Evolutionary conservation across 2,797 vertebrate species (phyloP).

Genomic region (Eospalax fontanierii): DNA sequence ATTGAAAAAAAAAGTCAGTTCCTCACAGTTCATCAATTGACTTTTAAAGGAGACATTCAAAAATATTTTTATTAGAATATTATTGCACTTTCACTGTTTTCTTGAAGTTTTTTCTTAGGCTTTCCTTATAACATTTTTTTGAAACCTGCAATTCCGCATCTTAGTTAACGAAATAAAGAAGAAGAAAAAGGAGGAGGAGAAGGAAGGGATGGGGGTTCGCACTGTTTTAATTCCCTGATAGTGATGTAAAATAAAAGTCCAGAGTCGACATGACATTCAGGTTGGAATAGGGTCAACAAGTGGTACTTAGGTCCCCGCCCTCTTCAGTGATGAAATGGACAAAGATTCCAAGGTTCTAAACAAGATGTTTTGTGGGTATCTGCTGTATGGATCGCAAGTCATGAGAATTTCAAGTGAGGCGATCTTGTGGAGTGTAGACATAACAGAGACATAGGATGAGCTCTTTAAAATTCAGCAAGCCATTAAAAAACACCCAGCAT

Average conservation of each 20-base stretch:
- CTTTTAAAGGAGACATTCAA: neutral
- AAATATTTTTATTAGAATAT: neutral
- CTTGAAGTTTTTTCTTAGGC: neutral
- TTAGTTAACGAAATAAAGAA: too few species aligned
- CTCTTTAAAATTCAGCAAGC: constrained; percentile 85
- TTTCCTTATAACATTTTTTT: neutral
- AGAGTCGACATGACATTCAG: neutral
- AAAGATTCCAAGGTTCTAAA: constrained; percentile 73
- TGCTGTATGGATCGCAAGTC: constrained; percentile 83
- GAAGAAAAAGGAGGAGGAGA: too few species aligned
- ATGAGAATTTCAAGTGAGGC: constrained; percentile 79
- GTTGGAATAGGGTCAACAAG: neutral
- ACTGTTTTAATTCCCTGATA: neutral
- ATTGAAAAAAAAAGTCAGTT: neutral
- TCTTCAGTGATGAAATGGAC: constrained; percentile 82
- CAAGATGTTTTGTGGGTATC: constrained; percentile 58
- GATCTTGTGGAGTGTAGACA: constrained; percentile 79
- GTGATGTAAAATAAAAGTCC: constrained; percentile 14
- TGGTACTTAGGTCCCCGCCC: constrained; percentile 67
- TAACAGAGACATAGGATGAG: constrained; percentile 84
- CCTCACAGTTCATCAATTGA: neutral
- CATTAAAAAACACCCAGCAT: constrained; percentile 78
- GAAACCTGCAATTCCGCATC: neutral
- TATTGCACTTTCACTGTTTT: neutral
- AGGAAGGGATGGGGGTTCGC: too few species aligned